Evolutionary conservation across 2,797 vertebrate species (phyloP).

Genomic region (Sternarchorhynchus goeldii): DNA sequence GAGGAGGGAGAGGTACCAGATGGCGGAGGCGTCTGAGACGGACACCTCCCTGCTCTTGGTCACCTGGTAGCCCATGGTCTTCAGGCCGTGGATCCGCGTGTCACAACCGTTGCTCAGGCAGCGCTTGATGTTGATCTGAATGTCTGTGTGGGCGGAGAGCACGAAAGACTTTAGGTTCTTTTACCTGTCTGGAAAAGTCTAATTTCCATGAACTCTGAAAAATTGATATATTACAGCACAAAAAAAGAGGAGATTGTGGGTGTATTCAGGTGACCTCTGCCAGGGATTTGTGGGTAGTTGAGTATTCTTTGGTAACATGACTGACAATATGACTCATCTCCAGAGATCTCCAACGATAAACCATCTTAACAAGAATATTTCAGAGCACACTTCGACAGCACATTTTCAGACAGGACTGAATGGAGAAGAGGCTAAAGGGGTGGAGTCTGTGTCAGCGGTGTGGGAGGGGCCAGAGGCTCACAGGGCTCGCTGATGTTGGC

Average conservation of each 20-base stretch:
- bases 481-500: slow-evolving; percentile 95
- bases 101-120: slow-evolving; percentile 97
- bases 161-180: neutral
- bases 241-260: neutral
- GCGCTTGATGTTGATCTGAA: slow-evolving; percentile 98
- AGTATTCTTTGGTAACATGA: too few species aligned
- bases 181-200: too few species aligned
- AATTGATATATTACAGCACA: too few species aligned
- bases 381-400: too few species aligned
- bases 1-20: slow-evolving; percentile 97
- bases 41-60: slow-evolving; percentile 91
- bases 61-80: slow-evolving; percentile 91
- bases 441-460: too few species aligned
- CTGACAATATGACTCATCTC: too few species aligned
- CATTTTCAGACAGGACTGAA: too few species aligned
- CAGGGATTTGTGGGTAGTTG: neutral
- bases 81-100: slow-evolving; percentile 93
- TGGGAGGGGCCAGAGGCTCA: slow-evolving; percentile 73
- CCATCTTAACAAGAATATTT: too few species aligned
- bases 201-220: too few species aligned
- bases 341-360: too few species aligned
- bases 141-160: slow-evolving; percentile 72
- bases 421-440: too few species aligned
- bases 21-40: slow-evolving; percentile 94
- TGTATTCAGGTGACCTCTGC: too few species aligned